These are phyloP conservation scores for Xenopus laevis DNA, from an alignment of 2,113 vertebrate species.

Conservation along the genomic window DNA sequence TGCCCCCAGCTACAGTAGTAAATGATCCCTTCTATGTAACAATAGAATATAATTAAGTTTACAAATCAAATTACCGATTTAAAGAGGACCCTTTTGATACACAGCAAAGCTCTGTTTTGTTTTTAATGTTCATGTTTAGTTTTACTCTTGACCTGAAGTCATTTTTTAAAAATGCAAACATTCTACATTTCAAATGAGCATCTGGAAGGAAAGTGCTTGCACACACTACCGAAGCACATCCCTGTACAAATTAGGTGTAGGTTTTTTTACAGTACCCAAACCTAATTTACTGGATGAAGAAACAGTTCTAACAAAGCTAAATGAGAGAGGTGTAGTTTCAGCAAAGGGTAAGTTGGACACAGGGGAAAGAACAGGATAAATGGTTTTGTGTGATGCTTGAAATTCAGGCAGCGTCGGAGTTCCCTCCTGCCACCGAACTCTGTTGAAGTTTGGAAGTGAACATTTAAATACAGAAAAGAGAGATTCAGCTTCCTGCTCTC, in stretches of 20 bases:
- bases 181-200: no score
- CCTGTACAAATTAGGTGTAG: constrained; percentile 24
- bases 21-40: no score
- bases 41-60: no score
- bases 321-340: constrained; percentile 2
- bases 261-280: neutral
- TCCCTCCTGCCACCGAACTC: constrained; percentile 7
- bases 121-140: no score
- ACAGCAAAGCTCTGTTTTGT: no score
- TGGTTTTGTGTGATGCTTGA: neutral
- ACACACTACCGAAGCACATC: neutral
- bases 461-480: constrained; percentile 6
- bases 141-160: no score
- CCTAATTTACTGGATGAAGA: neutral
- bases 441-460: neutral
- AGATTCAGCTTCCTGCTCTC: constrained; percentile 51
- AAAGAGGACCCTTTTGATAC: no score
- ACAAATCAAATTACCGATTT: no score
- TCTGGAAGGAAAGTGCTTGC: no score
- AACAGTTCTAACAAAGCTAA: neutral
- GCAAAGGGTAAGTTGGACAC: neutral
- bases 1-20: no score
- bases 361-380: neutral
- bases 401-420: neutral
- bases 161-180: no score